phyloP scores from a whole-genome alignment of 2,113 vertebrate species.

The Semicossyphus pulcher region DNA sequence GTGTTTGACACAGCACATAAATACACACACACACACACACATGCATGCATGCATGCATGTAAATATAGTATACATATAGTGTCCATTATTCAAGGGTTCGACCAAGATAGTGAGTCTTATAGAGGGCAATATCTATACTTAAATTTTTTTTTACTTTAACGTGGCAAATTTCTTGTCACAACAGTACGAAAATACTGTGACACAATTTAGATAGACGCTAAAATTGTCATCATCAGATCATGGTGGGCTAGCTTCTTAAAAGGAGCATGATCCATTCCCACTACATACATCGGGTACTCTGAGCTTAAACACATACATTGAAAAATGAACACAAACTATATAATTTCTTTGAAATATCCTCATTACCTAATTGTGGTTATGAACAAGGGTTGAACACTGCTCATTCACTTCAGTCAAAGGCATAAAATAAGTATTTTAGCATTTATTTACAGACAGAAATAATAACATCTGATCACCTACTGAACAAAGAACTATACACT shows the following conservation, averaged over 20 bases:
- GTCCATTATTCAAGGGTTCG: background rate
- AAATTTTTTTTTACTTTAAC: background rate
- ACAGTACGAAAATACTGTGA: conserved; percentile 1
- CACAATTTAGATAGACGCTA: no score
- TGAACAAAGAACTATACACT: background rate
- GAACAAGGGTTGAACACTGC: no score
- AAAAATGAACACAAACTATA: background rate
- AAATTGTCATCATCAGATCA: no score
- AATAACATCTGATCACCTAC: no score
- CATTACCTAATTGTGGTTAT: no score
- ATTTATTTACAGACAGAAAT: no score
- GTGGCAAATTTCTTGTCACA: background rate
- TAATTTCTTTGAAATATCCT: no score
- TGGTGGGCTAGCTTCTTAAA: conserved; percentile 18
- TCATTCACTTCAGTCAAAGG: no score
- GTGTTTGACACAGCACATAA: conserved; percentile 17
- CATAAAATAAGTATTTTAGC: no score
- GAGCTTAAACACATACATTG: no score
- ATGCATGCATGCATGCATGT: background rate
- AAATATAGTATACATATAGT: conserved; percentile 1
- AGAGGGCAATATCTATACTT: background rate
- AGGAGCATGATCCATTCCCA: background rate
- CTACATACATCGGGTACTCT: background rate
- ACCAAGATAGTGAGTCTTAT: background rate
- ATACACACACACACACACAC: conserved; percentile 10